These are phyloP conservation scores for Craterocephalus amniculus DNA, from an alignment of 2,797 vertebrate species.

Conservation along the genomic window DNA sequence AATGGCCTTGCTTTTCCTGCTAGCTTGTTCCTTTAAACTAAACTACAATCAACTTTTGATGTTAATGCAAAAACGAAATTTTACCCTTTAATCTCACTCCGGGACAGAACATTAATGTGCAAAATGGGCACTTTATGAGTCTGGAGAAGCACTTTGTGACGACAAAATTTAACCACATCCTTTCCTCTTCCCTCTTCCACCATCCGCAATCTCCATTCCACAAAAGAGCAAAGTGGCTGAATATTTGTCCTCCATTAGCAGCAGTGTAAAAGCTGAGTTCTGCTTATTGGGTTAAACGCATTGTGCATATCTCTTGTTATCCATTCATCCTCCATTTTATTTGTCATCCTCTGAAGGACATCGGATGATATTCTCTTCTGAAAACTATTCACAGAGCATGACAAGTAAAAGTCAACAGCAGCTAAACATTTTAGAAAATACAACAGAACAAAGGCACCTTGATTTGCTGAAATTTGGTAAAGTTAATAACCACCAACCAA, in stretches of 20 bases:
- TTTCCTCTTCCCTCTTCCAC: constrained; percentile 20
- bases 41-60: not conserved
- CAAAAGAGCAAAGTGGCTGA: constrained; percentile 14
- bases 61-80: not conserved
- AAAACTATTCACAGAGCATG: not conserved
- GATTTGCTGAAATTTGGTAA: not conserved
- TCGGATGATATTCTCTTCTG: not conserved
- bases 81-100: no score
- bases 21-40: not conserved
- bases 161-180: constrained; percentile 34
- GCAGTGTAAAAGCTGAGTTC: not conserved
- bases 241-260: constrained; percentile 5
- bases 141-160: constrained; percentile 17
- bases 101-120: not conserved
- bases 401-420: not conserved
- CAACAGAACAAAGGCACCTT: not conserved
- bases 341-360: not conserved
- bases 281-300: constrained; percentile 4
- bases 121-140: constrained; percentile 32
- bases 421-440: not conserved
- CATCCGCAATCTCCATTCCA: constrained; percentile 1
- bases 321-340: not conserved
- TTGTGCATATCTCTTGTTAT: not conserved
- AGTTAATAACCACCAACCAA: constrained; percentile 82
- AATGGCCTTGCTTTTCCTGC: not conserved